Evolutionary conservation across 2,113 vertebrate genomes (phyloP).

Genomic region (Hippocampus barbouri): DNA sequence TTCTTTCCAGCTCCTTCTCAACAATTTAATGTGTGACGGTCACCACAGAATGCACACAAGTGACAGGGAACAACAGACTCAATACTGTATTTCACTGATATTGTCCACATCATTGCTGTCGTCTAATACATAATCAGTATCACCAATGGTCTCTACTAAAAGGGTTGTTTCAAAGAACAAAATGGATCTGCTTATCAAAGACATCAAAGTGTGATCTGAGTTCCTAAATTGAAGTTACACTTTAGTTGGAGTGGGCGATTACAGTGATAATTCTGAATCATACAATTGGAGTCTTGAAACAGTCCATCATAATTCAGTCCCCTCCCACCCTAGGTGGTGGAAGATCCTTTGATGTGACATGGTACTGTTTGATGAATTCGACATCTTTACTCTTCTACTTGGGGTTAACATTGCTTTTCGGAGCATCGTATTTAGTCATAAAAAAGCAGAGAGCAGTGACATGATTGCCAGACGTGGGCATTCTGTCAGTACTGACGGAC

Average conservation of each 20-base stretch:
- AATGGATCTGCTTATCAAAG: not conserved
- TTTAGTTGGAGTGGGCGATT: not conserved
- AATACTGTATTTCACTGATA: too few species aligned
- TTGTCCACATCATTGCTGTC: not conserved
- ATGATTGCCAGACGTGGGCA: too few species aligned
- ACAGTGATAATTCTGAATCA: too few species aligned
- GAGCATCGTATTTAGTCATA: not conserved
- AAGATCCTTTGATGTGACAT: not conserved
- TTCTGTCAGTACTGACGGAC: too few species aligned
- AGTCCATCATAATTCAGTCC: not conserved
- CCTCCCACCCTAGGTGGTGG: not conserved
- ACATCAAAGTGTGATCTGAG: not conserved
- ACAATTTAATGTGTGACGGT: not conserved
- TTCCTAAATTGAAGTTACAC: not conserved
- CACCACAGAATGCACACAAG: not conserved
- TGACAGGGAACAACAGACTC: not conserved
- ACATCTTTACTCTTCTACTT: too few species aligned
- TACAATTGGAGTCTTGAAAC: too few species aligned
- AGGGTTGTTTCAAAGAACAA: not conserved
- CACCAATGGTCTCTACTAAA: not conserved
- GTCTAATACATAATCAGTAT: not conserved
- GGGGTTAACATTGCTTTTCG: not conserved
- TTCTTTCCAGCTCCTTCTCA: not conserved
- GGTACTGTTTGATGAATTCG: too few species aligned
- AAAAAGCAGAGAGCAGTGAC: not conserved